phyloP scores from a whole-genome alignment of 2,113 vertebrate species.

The Archocentrus centrarchus region DNA sequence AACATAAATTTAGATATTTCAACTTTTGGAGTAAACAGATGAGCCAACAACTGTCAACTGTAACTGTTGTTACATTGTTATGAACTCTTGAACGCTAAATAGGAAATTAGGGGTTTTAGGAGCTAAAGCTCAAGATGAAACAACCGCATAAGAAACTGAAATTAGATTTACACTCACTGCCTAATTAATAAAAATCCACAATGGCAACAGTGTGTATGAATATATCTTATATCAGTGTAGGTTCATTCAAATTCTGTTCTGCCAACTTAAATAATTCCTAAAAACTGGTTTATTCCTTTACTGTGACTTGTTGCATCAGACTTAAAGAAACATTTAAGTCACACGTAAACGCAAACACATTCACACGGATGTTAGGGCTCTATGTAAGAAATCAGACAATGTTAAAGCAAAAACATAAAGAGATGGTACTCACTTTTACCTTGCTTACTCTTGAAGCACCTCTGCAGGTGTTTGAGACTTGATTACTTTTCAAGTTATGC shows the following conservation, averaged over 20 bases:
- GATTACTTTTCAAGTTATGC: slow-evolving; percentile 32
- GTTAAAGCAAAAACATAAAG: background rate
- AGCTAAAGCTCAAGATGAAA: background rate
- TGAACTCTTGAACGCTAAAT: background rate
- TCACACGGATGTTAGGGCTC: background rate
- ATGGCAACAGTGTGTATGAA: background rate
- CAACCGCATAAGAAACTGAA: background rate
- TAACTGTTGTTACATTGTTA: background rate
- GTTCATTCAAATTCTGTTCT: background rate
- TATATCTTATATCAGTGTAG: background rate
- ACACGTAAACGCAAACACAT: background rate
- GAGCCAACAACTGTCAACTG: background rate
- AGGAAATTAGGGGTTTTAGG: background rate
- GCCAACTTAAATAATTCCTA: background rate
- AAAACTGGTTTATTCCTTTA: background rate
- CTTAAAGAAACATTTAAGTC: background rate
- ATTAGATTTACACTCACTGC: background rate
- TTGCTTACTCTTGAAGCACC: slow-evolving; percentile 18
- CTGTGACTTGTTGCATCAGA: background rate
- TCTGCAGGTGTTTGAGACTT: slow-evolving; percentile 38
- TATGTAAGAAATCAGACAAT: background rate
- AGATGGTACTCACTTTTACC: slow-evolving; percentile 31
- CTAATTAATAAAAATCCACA: background rate
- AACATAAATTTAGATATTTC: background rate
- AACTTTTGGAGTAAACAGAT: background rate